Evolutionary conservation across 2,113 vertebrate genomes (phyloP).

Genomic region (Malurus cyaneus): DNA sequence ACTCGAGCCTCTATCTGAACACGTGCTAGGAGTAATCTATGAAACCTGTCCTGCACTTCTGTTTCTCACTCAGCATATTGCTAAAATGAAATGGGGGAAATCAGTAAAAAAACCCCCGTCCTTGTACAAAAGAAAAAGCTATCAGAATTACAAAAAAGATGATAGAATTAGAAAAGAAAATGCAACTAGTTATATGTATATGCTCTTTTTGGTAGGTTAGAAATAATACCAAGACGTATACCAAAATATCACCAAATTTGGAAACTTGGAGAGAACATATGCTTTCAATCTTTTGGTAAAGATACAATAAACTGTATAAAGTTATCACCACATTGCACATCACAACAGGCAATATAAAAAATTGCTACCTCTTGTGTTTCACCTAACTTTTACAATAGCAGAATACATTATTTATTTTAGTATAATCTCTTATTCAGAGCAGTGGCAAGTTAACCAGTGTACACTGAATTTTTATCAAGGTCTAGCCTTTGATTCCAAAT

Average conservation of each 20-base stretch:
- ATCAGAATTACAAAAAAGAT: neutral
- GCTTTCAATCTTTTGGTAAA: neutral
- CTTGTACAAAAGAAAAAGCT: neutral
- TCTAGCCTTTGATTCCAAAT: neutral
- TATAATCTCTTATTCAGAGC: neutral
- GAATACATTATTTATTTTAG: neutral
- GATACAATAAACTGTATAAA: neutral
- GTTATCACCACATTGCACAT: neutral
- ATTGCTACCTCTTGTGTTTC: neutral
- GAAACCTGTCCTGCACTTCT: neutral
- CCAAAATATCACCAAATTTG: neutral
- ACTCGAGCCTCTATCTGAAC: neutral
- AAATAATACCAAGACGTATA: neutral
- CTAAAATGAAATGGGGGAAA: neutral
- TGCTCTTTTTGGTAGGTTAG: neutral
- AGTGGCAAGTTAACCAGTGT: neutral
- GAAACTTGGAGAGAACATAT: neutral
- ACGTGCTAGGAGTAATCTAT: neutral
- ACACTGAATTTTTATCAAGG: neutral
- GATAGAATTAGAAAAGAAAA: neutral
- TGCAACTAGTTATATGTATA: neutral
- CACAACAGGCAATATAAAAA: neutral
- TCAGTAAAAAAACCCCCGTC: neutral
- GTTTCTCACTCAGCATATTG: neutral
- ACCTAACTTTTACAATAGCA: neutral